These are phyloP conservation scores for Xenopus tropicalis DNA, from an alignment of 2,113 vertebrate species.

Conservation along the genomic window UCB_Xtro_10.0 CM004444.2:28417001-28417500, in stretches of 20 bases:
- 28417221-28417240: neutral
- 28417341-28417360: slow-evolving; percentile 86
- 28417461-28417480: no score
- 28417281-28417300: slow-evolving; percentile 90
- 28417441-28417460: slow-evolving; percentile 40
- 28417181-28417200: neutral
- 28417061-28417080: slow-evolving; percentile 14
- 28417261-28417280: slow-evolving; percentile 95
- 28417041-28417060: slow-evolving; percentile 21
- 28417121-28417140: neutral
- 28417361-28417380: slow-evolving; percentile 90
- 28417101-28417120: neutral
- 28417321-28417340: slow-evolving; percentile 93
- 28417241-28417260: slow-evolving; percentile 51
- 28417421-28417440: slow-evolving; percentile 95
- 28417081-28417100: neutral
- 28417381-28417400: slow-evolving; percentile 75
- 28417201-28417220: neutral
- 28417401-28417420: slow-evolving; percentile 86
- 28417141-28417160: no score
- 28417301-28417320: slow-evolving; percentile 90
- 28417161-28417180: neutral
- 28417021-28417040: slow-evolving; percentile 26
- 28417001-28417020: slow-evolving; percentile 5
- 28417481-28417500: no score